Evolutionary conservation across 92 coral and sea anemone species (phyloP), one percentile per base, ranked within the genome.

Genomic region (Scolanthus callimorphus): DNA sequence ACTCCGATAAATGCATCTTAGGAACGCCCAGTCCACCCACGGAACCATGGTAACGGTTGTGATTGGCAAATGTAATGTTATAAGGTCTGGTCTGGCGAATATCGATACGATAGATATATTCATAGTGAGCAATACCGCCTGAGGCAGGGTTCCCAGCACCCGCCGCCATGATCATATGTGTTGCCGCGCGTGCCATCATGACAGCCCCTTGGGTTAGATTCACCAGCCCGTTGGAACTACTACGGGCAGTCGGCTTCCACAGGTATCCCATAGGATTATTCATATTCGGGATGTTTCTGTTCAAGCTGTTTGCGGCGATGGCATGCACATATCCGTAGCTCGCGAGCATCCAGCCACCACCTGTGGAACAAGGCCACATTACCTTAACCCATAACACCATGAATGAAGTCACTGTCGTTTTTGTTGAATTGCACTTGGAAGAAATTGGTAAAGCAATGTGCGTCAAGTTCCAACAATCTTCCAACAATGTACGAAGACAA

Each of bases 161-260:
- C 26, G 86, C 97, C 20, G 97, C 97, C 97, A 91, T 91, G 29
- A 91, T 80, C 97, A 91, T 87, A 52, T 71, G 75, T 27, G 38
- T 50, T 48, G 96, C 97, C 20, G 68, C 75, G 61, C 86, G 63
- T 4, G 87, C 96, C 81, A 88, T 70, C 63, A 76, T 63, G 15
- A 91, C 88, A 1, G 97, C 97, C 0, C 96, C 97, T 11, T 74
- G 79, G 0, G 79, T 68, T 2, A 91, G 81, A 34, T 78, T 65
- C 48, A 92, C 79, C 20, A 77, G 45, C 21, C 98, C 98, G 48
- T 77, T 78, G 26, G 68, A 62, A 12, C 88, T 68, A 8, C 39
- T 70, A 2, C 98, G 82, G 27, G 46, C 46, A 38, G 27, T 71
- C 11, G 96, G 98, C 12, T 60, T 77, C 98, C 98, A 92, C n/a